phyloP scores from a whole-genome alignment of 2,113 vertebrate species.

The Dromaius novaehollandiae region DNA sequence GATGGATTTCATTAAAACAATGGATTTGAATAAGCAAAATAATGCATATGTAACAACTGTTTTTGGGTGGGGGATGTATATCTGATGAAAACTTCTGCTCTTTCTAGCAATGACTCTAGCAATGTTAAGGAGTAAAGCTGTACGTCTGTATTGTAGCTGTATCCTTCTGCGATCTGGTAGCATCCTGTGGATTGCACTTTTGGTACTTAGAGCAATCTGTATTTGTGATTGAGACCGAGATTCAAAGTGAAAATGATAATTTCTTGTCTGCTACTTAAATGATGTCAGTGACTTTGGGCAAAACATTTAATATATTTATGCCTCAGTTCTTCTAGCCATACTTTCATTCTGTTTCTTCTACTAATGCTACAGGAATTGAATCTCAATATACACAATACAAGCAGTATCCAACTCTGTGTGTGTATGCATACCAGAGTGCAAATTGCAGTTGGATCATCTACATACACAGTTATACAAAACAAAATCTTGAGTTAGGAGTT shows the following conservation, averaged over 20 bases:
- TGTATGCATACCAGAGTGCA: background rate
- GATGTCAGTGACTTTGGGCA: background rate
- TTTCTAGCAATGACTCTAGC: background rate
- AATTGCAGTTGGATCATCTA: background rate
- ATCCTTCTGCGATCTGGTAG: background rate
- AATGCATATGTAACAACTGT: background rate
- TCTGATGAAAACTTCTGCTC: background rate
- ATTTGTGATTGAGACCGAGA: background rate
- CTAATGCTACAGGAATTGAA: background rate
- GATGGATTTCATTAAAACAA: background rate
- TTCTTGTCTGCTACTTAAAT: background rate
- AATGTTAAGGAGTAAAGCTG: background rate
- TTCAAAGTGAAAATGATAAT: background rate
- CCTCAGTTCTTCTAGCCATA: background rate
- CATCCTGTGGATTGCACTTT: rapidly evolving
- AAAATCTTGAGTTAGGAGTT: background rate
- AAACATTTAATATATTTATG: background rate
- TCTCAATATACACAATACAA: background rate
- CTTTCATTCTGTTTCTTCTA: background rate
- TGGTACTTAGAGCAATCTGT: background rate
- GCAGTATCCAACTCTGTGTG: rapidly evolving
- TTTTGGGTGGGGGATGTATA: background rate
- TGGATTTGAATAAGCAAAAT: background rate
- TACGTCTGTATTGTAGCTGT: background rate
- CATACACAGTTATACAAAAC: background rate